Evolutionary conservation across 2,888 invertebrate species (phyloP).

Genomic region (Lomographa bimaculata): DNA sequence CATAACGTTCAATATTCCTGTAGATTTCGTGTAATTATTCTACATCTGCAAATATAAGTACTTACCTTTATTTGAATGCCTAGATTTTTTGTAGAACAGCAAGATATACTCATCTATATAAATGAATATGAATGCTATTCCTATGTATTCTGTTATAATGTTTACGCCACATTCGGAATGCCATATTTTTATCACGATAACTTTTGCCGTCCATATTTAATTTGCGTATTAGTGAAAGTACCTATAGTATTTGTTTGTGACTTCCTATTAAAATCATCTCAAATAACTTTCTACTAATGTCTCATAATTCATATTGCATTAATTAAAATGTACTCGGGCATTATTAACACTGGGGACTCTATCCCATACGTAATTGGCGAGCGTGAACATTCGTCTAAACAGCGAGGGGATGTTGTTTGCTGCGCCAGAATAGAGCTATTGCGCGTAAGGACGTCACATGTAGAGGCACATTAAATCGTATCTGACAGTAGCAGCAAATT

Average conservation of each 20-base stretch:
- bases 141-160: conserved; percentile 20
- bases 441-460: neutral
- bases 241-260: conserved; percentile 48
- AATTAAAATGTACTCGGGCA: conserved; percentile 54
- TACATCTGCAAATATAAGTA: too few species aligned
- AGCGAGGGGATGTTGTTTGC: too few species aligned
- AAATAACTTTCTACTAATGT: conserved; percentile 44
- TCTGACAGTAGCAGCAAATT: neutral
- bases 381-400: conserved; percentile 8
- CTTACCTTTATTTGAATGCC: too few species aligned
- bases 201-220: conserved; percentile 75
- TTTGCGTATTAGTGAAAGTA: conserved; percentile 63
- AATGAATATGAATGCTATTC: conserved; percentile 36
- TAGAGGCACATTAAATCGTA: neutral
- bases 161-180: conserved; percentile 32
- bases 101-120: too few species aligned
- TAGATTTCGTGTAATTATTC: too few species aligned
- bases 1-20: too few species aligned
- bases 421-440: too few species aligned
- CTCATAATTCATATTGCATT: conserved; percentile 44
- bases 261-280: conserved; percentile 41
- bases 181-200: conserved; percentile 24
- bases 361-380: conserved; percentile 1
- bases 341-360: conserved; percentile 53
- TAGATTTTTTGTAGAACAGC: too few species aligned